Evolutionary conservation across 2,888 invertebrate genomes (phyloP).

Genomic region (Panopea generosa): DNA sequence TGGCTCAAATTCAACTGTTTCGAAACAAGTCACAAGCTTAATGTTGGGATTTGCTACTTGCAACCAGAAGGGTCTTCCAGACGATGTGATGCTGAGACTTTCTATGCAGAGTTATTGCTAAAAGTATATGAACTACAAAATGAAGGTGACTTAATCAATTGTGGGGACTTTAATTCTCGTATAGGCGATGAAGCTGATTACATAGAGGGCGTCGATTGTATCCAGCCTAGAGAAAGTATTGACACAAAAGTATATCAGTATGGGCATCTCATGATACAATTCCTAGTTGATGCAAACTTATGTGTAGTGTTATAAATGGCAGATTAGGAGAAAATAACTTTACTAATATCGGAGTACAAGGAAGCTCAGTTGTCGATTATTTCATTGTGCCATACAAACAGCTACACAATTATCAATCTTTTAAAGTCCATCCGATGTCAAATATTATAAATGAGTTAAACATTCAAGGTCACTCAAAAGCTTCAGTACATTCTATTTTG

Average conservation of each 20-base stretch:
- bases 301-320: constrained; percentile 6
- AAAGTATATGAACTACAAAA: constrained; percentile 7
- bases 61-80: constrained; percentile 12
- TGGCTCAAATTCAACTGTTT: background rate
- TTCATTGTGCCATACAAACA: background rate
- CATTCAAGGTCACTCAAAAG: constrained; percentile 6
- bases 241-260: constrained; percentile 11
- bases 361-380: constrained; percentile 11
- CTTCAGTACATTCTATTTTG: constrained; percentile 1
- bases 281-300: background rate
- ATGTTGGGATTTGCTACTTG: constrained; percentile 6
- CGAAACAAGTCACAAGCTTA: background rate
- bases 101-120: background rate
- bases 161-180: constrained; percentile 21
- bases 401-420: background rate
- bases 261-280: background rate
- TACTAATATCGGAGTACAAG: background rate
- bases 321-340: background rate
- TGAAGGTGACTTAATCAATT: background rate
- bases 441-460: background rate
- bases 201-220: constrained; percentile 7
- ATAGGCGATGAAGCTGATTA: constrained; percentile 13
- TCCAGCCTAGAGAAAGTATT: constrained; percentile 6
- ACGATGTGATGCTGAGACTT: background rate
- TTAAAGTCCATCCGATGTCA: background rate